A percentile compares a stretch with the other conserved stretches of the same genome.
These are phyloP conservation scores for Pseudomyrmex concolor DNA, from an alignment of 1,140 invertebrate genomes.

Conservation along the genomic window DNA sequence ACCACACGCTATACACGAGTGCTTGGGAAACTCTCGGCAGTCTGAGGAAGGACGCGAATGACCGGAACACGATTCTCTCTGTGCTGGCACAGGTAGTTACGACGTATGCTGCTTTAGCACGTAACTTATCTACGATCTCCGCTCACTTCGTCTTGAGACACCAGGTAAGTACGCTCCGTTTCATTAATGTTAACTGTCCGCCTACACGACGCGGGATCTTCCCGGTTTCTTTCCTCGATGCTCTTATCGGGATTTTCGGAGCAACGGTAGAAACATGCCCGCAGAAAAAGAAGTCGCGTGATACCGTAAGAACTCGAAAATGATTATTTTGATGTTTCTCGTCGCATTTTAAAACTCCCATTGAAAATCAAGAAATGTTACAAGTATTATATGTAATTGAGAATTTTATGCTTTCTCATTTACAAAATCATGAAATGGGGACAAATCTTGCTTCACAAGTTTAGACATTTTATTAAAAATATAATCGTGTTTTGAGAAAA, in stretches of 20 bases:
- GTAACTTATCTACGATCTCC: conserved; percentile 74
- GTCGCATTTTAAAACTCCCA: background rate
- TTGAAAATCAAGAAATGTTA: too few relatives aligned
- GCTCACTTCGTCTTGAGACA: conserved; percentile 71
- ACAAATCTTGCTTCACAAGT: background rate
- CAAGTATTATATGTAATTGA: too few relatives aligned
- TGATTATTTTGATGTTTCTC: conserved; percentile 2
- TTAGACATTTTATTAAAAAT: background rate
- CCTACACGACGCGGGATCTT: conserved; percentile 54
- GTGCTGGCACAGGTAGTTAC: conserved; percentile 65
- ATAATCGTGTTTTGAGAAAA: background rate
- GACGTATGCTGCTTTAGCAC: conserved; percentile 65
- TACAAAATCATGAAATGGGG: too few relatives aligned
- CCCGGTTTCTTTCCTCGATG: conserved; percentile 44
- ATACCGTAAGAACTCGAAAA: conserved; percentile 43
- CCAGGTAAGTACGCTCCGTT: conserved; percentile 71
- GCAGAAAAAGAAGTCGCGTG: conserved; percentile 14
- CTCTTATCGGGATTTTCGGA: conserved; percentile 57
- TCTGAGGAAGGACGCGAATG: conserved; percentile 74
- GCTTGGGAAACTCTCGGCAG: conserved; percentile 73
- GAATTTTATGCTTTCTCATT: too few relatives aligned
- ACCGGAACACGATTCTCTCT: conserved; percentile 76
- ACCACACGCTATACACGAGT: conserved; percentile 50
- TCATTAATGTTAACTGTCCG: conserved; percentile 79
- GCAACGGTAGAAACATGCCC: conserved; percentile 50